These are phyloP conservation scores for Nothobranchius kuhntae DNA, from an alignment of 2,113 vertebrate species.

Conservation along the genomic window DNA sequence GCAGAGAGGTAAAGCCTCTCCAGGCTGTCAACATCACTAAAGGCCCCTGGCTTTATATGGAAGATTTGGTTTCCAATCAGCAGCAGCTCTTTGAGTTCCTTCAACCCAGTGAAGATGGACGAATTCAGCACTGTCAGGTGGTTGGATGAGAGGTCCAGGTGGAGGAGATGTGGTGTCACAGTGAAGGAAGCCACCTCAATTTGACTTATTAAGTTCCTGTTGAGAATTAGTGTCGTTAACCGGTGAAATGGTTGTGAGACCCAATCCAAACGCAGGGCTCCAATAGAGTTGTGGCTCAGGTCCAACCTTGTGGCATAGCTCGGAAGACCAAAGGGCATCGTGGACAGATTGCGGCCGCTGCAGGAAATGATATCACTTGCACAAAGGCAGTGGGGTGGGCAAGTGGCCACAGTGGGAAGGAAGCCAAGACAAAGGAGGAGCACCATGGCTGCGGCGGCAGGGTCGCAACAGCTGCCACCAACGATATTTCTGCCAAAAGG, in stretches of 20 bases:
- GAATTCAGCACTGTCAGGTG: conserved; percentile 72
- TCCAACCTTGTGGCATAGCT: conserved; percentile 81
- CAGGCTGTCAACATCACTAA: conserved; percentile 76
- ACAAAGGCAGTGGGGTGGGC: conserved; percentile 84
- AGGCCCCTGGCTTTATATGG: conserved; percentile 74
- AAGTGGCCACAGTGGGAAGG: conserved; percentile 70
- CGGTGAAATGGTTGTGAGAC: conserved; percentile 71
- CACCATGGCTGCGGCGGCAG: conserved; percentile 53
- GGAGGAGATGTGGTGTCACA: conserved; percentile 74
- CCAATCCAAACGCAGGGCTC: conserved; percentile 78
- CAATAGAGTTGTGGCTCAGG: conserved; percentile 84
- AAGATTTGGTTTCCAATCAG: conserved; percentile 84
- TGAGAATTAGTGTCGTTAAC: conserved; percentile 79
- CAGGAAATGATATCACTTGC: conserved; percentile 87
- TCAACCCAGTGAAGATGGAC: conserved; percentile 79
- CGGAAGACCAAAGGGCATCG: conserved; percentile 77
- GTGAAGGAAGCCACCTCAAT: conserved; percentile 79
- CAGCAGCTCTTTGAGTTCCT: conserved; percentile 79
- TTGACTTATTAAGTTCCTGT: conserved; percentile 78
- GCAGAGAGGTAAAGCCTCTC: conserved; percentile 84
- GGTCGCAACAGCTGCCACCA: conserved; percentile 15
- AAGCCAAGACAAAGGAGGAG: conserved; percentile 51
- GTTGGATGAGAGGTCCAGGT: conserved; percentile 87
- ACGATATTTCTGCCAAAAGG: conserved; percentile 12
- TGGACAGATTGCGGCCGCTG: conserved; percentile 81